Conservation (phyloP, 92 coral and sea anemone genomes). For the Pocillopora meandrina region DNA sequence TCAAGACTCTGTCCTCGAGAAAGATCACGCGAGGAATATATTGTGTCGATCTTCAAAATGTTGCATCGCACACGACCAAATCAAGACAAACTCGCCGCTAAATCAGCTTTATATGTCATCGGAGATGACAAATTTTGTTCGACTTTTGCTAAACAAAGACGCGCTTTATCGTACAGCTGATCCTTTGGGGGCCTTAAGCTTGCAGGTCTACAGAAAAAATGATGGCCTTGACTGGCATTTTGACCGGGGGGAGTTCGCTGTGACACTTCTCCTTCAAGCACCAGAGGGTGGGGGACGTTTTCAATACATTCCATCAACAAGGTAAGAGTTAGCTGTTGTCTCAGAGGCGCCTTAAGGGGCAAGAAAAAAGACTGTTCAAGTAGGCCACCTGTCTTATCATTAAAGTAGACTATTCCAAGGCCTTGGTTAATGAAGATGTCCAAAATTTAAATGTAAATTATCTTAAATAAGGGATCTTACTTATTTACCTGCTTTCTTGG, state of each 20-base stretch:
- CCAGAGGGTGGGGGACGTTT: constrained; percentile 58
- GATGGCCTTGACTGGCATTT: constrained; percentile 50
- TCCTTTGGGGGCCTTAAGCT: constrained; percentile 48
- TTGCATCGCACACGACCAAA: constrained; percentile 53
- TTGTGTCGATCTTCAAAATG: constrained; percentile 45
- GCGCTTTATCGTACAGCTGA: constrained; percentile 63
- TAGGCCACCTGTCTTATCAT: too few relatives aligned
- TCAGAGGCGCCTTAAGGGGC: too few relatives aligned
- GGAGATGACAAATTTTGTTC: constrained; percentile 54
- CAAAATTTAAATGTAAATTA: too few relatives aligned
- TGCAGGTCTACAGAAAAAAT: constrained; percentile 38
- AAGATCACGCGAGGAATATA: constrained; percentile 32
- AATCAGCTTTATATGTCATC: constrained; percentile 30
- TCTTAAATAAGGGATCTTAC: too few relatives aligned
- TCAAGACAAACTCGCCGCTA: constrained; percentile 40
- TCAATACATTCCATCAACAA: too few relatives aligned
- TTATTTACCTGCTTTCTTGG: too few relatives aligned
- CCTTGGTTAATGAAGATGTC: too few relatives aligned
- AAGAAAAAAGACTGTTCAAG: too few relatives aligned
- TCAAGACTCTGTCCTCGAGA: constrained; percentile 3
- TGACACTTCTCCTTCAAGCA: constrained; percentile 60
- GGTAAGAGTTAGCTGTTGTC: too few relatives aligned
- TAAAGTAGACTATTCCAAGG: too few relatives aligned
- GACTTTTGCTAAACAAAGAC: constrained; percentile 38
- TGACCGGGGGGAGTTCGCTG: constrained; percentile 67